These are phyloP conservation scores for Glossosoma conforme DNA, from an alignment of 1,140 invertebrate species.

Conservation along the genomic window DNA sequence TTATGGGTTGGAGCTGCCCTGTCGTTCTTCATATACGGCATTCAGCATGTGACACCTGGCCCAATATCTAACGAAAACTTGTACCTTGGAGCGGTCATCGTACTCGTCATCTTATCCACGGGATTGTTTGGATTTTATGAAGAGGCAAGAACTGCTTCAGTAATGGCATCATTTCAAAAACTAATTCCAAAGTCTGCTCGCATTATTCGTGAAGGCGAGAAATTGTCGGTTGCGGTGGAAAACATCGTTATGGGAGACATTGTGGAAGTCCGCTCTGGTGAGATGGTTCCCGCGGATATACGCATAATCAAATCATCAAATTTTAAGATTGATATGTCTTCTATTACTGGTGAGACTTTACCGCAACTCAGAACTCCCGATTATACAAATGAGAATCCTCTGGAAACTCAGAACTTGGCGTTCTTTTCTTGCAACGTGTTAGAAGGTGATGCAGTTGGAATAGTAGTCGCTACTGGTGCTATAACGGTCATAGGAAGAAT, in stretches of 20 bases:
- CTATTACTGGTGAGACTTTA: conserved; percentile 72
- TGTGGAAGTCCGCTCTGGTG: conserved; percentile 75
- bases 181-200: conserved; percentile 57
- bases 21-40: too few species aligned
- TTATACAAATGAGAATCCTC: conserved; percentile 60
- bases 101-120: conserved; percentile 63
- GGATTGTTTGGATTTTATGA: conserved; percentile 69
- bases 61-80: conserved; percentile 53
- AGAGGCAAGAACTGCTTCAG: conserved; percentile 63
- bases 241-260: conserved; percentile 75
- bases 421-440: conserved; percentile 69
- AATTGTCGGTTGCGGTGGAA: conserved; percentile 58
- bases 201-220: conserved; percentile 62
- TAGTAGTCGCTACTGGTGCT: conserved; percentile 79
- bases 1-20: too few species aligned
- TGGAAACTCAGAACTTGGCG: conserved; percentile 65
- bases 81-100: conserved; percentile 64
- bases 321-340: conserved; percentile 74
- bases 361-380: conserved; percentile 55
- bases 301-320: conserved; percentile 63
- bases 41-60: too few species aligned
- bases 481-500: conserved; percentile 79
- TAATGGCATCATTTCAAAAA: conserved; percentile 71
- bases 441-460: conserved; percentile 65
- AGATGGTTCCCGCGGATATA: conserved; percentile 79